Percentiles rank a stretch among this genome's conserved stretches.
Evolutionary conservation across 2,113 vertebrate species (phyloP).

Genomic region (Rostratula benghalensis): DNA sequence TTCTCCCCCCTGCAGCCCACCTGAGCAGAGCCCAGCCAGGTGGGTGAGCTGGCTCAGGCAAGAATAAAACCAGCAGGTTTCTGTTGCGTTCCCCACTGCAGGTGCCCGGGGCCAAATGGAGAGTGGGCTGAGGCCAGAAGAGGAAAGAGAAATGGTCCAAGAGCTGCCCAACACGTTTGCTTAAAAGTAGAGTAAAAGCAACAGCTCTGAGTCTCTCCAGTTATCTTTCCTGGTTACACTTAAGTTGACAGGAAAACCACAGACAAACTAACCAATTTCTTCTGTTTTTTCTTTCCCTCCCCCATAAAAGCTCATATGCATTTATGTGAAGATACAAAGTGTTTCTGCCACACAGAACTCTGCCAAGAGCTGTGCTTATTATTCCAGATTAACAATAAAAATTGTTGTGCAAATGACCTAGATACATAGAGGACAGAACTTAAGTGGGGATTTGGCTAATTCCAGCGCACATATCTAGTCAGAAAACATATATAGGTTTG

Average conservation of each 20-base stretch:
- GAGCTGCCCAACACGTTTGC: background rate
- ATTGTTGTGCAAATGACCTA: conserved; percentile 24
- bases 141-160: background rate
- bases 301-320: background rate
- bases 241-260: background rate
- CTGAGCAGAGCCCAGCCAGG: fast-evolving
- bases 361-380: conserved; percentile 9
- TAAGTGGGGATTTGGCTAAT: background rate
- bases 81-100: background rate
- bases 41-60: background rate
- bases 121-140: background rate
- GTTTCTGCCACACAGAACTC: background rate
- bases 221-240: background rate
- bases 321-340: background rate
- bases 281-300: background rate
- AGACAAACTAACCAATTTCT: background rate
- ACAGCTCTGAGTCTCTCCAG: background rate
- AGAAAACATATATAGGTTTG: background rate
- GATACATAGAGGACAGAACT: background rate
- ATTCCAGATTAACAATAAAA: conserved; percentile 36
- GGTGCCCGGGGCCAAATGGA: background rate
- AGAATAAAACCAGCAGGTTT: background rate
- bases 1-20: background rate
- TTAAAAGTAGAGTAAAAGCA: background rate
- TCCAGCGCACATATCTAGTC: background rate